Base-by-base conservation (phyloP, 2,113 vertebrate species). In the Nothobranchius kuhntae region DNA sequence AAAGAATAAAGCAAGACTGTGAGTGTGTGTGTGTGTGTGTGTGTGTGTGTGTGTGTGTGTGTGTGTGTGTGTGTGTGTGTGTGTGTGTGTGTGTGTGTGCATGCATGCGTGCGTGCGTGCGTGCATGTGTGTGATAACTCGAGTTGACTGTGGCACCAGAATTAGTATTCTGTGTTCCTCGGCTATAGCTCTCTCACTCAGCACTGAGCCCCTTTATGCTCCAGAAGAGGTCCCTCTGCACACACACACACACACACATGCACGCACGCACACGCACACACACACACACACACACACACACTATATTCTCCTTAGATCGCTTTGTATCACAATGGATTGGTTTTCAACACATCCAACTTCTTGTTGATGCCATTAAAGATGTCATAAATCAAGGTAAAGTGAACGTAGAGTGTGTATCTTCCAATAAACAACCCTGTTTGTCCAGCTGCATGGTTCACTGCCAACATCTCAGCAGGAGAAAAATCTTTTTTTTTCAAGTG, bases 171-270 rank as follows among this genome's bases (percentile, higher is more conserved):
- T 75, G 67, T 54, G 51, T 74, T 86, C 82, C 78, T 84, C 75
- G 74, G 83, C 62, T 77, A 76, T 84, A 67, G 82, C 73, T 86
- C 75, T 82, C 83, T 78, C 71, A 77, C 59, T 83, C 77, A 87
- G 87, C 76, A 91, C 89, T 91, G 90, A 90, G 82, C 78, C 82
- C 72, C 88, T 92, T 92, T 92, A 90, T 92, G 54, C 81, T 87
- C 78, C 56, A 67, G 79, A 56, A 79, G 71, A 83, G 52, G 61
- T 60, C 76, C 59, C 24, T 21, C 52, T 42, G 68, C 80, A 63
- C 76, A 69, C 62, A 73, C 61, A 52, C 54, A 63, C 68, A 67
- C 62, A 53, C 48, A 61, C 53, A 73, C 78, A 77, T 70, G 60
- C 46, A 57, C 65, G 60, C 73, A 73, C 30, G 2, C 30, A 30